A percentile compares a stretch with the other conserved stretches of the same genome.
Conservation (phyloP, 2,113 vertebrate genomes). For the Kryptolebias marmoratus region DNA sequence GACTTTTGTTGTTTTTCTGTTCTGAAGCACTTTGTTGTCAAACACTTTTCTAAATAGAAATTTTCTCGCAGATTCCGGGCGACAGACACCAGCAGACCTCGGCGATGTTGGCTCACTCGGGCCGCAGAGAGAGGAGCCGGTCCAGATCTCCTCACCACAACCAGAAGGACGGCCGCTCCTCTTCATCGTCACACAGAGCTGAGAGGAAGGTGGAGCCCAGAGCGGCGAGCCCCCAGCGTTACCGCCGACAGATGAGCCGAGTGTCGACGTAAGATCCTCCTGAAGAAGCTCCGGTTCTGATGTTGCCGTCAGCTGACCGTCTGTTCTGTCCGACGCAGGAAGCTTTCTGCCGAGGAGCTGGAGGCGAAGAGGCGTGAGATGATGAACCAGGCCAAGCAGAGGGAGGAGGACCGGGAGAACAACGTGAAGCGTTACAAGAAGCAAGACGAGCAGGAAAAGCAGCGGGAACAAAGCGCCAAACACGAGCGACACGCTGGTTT, state of each 20-base stretch:
- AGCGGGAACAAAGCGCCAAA: constrained; percentile 74
- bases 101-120: constrained; percentile 32
- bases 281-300: neutral
- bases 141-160: constrained; percentile 68
- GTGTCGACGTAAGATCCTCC: constrained; percentile 82
- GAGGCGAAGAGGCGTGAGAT: constrained; percentile 88
- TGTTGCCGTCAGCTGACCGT: neutral
- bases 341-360: constrained; percentile 88
- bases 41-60: neutral
- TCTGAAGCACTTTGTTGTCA: no score
- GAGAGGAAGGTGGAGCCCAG: constrained; percentile 70
- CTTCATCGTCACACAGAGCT: constrained; percentile 39
- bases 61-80: constrained; percentile 58
- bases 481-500: constrained; percentile 83
- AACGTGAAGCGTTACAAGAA: constrained; percentile 85
- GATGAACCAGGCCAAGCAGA: constrained; percentile 91
- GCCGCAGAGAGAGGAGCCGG: constrained; percentile 60
- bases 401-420: constrained; percentile 88
- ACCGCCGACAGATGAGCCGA: constrained; percentile 71
- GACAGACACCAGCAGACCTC: constrained; percentile 53
- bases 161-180: constrained; percentile 37
- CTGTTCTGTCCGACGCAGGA: constrained; percentile 73
- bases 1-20: no score
- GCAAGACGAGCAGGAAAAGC: constrained; percentile 86
- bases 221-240: constrained; percentile 75